Evolutionary conservation across 2,113 vertebrate species (phyloP), one percentile per base, ranked within the genome.

Genomic region (Aix galericulata): DNA sequence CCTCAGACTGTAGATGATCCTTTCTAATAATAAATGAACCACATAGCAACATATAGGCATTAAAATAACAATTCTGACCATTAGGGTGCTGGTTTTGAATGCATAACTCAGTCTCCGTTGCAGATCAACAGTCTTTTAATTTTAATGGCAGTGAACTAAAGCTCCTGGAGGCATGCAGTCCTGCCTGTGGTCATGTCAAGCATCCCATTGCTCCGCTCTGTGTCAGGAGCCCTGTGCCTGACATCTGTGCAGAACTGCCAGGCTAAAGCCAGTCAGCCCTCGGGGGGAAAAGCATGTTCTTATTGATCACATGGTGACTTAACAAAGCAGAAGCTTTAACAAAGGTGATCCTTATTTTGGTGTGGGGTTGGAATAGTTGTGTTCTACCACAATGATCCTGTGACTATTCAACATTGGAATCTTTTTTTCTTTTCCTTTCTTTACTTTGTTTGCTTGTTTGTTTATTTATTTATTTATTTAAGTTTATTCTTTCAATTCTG

Each of bases 221-320:
- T 48, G 69, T 16, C 69, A 27, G 87, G 48, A 73, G 48, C 73
- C 0, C 0, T 17, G 18, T 4, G 4, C 2, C 0, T 3, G 38
- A 32, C 17, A 9, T 40, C 59, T 26, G 59, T 2, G 2, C 6
- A 8, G 69, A 36, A 26, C 14, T 21, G 59, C 66, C 6, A 17
- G 76, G 31, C 68, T 77, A 60, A 20, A 44, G 12, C 10, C 58
- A 60, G 31, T 2, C 73, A 83, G 53, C 52, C n/a, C 72, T 76
- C 2, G 20, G 67, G 77, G 18, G 17, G 62, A 11, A 50, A 27
- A 5, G 1, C 0, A 1, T 5, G 2, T 2, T 3, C 27, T 42
- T n/a, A 1, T 5, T 25, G 29, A 38, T 27, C 7, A 8, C 2
- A 0, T 52, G 68, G 32, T 53, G 40, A 1, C 25, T 67, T 32